Evolutionary conservation across 2,113 vertebrate species (phyloP).

Genomic region (Dicaeum eximium): DNA sequence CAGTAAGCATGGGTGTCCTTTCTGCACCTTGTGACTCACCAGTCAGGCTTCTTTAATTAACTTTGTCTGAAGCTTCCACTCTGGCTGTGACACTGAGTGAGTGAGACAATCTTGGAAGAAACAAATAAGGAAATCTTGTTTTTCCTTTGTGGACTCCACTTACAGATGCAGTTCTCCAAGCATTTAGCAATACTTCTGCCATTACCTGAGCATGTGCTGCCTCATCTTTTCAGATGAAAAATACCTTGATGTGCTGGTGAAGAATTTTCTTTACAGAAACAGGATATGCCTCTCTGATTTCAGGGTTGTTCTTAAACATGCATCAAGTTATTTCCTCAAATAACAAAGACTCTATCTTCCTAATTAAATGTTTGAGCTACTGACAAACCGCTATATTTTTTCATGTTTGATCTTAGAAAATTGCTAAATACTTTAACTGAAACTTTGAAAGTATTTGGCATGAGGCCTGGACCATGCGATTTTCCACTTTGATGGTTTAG

Average conservation of each 20-base stretch:
- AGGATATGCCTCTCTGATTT: neutral
- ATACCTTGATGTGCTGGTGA: neutral
- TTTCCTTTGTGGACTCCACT: neutral
- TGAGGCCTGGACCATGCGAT: fast-evolving
- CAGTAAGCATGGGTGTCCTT: neutral
- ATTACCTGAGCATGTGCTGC: neutral
- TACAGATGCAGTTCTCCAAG: neutral
- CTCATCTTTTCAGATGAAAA: neutral
- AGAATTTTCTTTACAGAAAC: neutral
- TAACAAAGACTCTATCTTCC: neutral
- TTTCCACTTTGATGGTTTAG: neutral
- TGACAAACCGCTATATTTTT: neutral
- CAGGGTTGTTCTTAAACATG: neutral
- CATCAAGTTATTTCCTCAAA: neutral
- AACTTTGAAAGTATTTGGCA: neutral
- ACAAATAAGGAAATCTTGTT: neutral
- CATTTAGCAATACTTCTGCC: neutral
- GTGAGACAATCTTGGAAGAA: neutral
- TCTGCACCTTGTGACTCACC: neutral
- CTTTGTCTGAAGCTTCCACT: neutral
- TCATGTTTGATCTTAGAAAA: neutral
- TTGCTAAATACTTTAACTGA: neutral
- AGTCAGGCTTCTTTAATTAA: neutral
- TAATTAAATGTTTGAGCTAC: neutral
- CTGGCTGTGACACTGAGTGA: neutral